Conservation (phyloP, 2,888 invertebrate species). For the Chouioia cunea region DNA sequence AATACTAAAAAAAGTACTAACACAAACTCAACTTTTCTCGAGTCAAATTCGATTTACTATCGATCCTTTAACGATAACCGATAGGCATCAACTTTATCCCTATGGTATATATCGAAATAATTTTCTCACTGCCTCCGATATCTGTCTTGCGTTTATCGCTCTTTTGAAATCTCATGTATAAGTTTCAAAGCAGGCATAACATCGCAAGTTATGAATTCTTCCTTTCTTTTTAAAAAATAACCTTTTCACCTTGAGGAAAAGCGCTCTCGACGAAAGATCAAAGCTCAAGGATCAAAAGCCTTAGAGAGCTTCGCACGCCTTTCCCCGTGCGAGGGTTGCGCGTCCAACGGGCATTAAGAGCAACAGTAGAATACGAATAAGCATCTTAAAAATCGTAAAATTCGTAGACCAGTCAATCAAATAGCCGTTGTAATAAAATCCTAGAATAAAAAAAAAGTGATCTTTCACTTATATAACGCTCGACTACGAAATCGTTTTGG, state of each 20-base stretch:
- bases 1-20: no score
- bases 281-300: constrained; percentile 51
- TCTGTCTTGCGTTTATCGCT: constrained; percentile 3
- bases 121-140: constrained; percentile 24
- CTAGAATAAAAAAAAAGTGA: no score
- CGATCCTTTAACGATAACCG: constrained; percentile 16
- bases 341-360: constrained; percentile 50
- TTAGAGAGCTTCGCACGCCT: constrained; percentile 40
- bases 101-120: constrained; percentile 31
- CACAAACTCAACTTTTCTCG: no score
- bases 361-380: constrained; percentile 63
- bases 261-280: constrained; percentile 59
- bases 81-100: constrained; percentile 22
- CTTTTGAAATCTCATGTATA: constrained; percentile 7
- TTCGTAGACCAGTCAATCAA: constrained; percentile 32
- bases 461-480: background rate
- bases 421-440: background rate
- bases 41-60: constrained; percentile 32
- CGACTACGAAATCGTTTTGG: background rate
- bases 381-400: constrained; percentile 56
- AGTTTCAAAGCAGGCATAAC: constrained; percentile 19
- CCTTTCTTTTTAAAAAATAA: constrained; percentile 54
- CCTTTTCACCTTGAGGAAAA: constrained; percentile 59
- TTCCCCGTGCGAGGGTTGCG: constrained; percentile 46
- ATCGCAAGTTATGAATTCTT: constrained; percentile 64